Evolutionary conservation across 2,888 invertebrate genomes (phyloP).

Genomic region (Blastobasis lacticolella): DNA sequence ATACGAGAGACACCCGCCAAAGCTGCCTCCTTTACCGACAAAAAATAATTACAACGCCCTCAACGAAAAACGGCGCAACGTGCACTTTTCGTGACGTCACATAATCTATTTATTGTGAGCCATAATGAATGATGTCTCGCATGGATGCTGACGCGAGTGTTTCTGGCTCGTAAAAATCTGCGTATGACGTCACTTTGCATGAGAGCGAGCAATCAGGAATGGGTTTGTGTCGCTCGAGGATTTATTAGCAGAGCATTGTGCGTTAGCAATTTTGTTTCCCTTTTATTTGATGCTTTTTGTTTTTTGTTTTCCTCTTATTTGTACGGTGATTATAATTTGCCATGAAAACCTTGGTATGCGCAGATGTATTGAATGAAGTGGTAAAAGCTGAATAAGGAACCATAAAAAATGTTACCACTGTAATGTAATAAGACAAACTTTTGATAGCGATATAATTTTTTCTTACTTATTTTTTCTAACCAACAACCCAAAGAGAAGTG

Average conservation of each 20-base stretch:
- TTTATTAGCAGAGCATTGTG: conserved; percentile 4
- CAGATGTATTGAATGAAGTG: no score
- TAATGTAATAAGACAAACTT: no score
- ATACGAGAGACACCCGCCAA: no score
- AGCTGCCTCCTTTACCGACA: no score
- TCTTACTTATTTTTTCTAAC: no score
- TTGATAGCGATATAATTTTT: no score
- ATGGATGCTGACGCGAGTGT: conserved; percentile 50
- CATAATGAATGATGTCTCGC: conserved; percentile 67
- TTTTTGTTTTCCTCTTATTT: not conserved
- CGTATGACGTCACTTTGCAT: conserved; percentile 42
- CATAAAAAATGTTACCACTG: no score
- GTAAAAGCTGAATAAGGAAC: no score
- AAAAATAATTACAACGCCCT: no score
- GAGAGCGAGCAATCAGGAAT: conserved; percentile 49
- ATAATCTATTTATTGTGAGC: conserved; percentile 66
- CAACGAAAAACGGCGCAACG: conserved; percentile 19
- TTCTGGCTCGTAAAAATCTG: conserved; percentile 47
- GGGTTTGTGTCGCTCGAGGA: conserved; percentile 32
- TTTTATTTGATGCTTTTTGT: not conserved
- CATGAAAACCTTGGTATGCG: no score
- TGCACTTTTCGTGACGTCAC: conserved; percentile 58
- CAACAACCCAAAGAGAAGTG: no score
- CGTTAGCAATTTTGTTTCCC: not conserved
- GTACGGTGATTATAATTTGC: no score